Conservation (phyloP, 2,888 invertebrate genomes). For the Cordilura impudica region DNA sequence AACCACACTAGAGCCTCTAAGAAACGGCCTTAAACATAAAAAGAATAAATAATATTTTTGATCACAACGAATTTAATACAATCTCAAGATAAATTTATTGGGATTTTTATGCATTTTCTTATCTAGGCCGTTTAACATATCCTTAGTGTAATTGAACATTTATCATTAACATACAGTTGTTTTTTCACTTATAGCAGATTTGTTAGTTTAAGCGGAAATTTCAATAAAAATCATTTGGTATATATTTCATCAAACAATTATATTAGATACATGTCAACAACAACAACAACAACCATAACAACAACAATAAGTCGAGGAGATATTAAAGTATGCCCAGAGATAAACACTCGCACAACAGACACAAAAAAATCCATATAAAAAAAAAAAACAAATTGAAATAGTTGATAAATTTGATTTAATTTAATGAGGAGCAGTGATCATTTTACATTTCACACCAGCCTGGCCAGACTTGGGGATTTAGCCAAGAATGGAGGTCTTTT, state of each 20-base stretch:
- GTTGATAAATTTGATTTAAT: constrained; percentile 48
- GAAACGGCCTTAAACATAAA: not conserved
- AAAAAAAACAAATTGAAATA: constrained; percentile 35
- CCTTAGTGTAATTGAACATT: not conserved
- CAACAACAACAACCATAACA: not conserved
- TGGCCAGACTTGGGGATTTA: too few species aligned
- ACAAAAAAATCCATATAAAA: not conserved
- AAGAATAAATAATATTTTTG: not conserved
- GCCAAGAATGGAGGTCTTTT: too few species aligned
- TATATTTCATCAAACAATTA: constrained; percentile 57
- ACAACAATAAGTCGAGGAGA: not conserved
- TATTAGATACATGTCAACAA: constrained; percentile 37
- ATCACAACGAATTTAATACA: not conserved
- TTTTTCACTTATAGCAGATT: constrained; percentile 26
- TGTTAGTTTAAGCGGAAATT: constrained; percentile 58
- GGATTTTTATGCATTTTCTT: not conserved
- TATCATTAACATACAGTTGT: not conserved
- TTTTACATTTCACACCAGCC: constrained; percentile 50
- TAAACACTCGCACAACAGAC: constrained; percentile 19
- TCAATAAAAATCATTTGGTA: constrained; percentile 59
- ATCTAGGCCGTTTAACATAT: not conserved
- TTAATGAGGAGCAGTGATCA: constrained; percentile 51
- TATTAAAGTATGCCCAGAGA: constrained; percentile 14
- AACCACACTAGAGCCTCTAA: not conserved
- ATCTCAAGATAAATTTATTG: too few species aligned